Evolutionary conservation across 2,113 vertebrate genomes (phyloP).

Genomic region (Varanus salvator): DNA sequence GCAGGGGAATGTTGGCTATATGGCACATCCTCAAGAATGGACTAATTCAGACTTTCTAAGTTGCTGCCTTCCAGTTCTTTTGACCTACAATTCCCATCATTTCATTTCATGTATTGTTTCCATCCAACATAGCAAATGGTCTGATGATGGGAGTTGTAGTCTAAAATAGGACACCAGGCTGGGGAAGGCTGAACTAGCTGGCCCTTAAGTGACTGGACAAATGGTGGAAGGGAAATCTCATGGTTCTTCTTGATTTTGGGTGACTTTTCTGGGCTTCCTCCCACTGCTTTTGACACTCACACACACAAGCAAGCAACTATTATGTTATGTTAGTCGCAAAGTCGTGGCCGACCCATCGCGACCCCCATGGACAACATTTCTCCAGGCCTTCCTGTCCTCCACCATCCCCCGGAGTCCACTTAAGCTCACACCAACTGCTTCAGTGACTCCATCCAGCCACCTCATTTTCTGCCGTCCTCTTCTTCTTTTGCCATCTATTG

Average conservation of each 20-base stretch:
- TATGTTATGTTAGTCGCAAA: too few species aligned
- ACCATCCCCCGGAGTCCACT: too few species aligned
- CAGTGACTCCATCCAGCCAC: too few species aligned
- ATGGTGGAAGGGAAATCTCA: not conserved
- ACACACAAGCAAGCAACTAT: not conserved
- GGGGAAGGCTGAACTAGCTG: not conserved
- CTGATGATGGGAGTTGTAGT: not conserved
- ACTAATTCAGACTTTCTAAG: not conserved
- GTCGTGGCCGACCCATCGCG: too few species aligned
- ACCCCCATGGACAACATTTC: too few species aligned
- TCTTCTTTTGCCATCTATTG: too few species aligned
- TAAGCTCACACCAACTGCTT: too few species aligned
- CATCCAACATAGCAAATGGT: too few species aligned
- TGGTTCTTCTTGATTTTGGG: too few species aligned
- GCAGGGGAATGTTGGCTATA: not conserved
- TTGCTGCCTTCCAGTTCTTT: not conserved
- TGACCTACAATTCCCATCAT: not conserved
- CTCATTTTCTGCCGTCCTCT: too few species aligned
- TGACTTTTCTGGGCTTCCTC: not conserved
- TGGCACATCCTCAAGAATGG: not conserved
- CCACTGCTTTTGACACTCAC: not conserved
- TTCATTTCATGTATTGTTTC: too few species aligned
- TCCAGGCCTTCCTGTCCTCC: too few species aligned
- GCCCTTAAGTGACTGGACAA: not conserved
- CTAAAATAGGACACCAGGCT: not conserved